Percentiles rank a stretch among this genome's conserved stretches.
Evolutionary conservation across 2,888 invertebrate species (phyloP).

Genomic region (Bellardia bayeri): DNA sequence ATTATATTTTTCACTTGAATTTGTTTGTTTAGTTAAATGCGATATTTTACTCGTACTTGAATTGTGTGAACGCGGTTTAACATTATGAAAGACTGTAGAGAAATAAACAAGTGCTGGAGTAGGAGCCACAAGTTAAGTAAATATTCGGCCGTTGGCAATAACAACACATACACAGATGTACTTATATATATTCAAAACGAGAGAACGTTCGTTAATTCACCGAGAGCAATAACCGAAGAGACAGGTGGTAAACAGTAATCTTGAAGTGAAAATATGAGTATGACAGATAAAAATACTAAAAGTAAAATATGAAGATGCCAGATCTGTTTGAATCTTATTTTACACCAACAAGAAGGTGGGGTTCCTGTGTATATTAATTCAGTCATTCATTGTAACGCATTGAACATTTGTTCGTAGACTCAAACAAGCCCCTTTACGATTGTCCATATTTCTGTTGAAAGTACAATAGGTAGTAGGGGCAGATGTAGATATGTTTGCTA

Average conservation of each 20-base stretch:
- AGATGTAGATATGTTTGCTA: no score
- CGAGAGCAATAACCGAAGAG: constrained; percentile 1
- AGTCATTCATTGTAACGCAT: no score
- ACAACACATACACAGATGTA: background rate
- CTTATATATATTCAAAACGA: background rate
- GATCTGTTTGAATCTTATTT: background rate
- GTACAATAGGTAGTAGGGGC: no score
- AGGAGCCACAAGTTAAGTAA: constrained; percentile 13
- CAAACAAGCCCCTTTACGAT: no score
- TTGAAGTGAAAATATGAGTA: constrained; percentile 23
- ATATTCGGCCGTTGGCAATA: background rate
- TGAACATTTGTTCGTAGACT: no score
- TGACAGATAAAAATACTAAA: background rate
- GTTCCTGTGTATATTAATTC: no score
- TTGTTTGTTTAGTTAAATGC: constrained; percentile 24
- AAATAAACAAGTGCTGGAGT: constrained; percentile 22
- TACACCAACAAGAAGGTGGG: background rate
- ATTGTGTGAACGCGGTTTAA: constrained; percentile 31
- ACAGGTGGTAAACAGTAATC: constrained; percentile 26
- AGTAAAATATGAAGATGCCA: background rate
- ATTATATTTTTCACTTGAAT: constrained; percentile 22
- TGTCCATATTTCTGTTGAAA: no score
- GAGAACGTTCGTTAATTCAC: background rate
- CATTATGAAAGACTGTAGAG: constrained; percentile 20
- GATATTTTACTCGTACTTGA: constrained; percentile 37